Evolutionary conservation across 2,797 vertebrate genomes (phyloP).

Genomic region (Pseudochirops cupreus): DNA sequence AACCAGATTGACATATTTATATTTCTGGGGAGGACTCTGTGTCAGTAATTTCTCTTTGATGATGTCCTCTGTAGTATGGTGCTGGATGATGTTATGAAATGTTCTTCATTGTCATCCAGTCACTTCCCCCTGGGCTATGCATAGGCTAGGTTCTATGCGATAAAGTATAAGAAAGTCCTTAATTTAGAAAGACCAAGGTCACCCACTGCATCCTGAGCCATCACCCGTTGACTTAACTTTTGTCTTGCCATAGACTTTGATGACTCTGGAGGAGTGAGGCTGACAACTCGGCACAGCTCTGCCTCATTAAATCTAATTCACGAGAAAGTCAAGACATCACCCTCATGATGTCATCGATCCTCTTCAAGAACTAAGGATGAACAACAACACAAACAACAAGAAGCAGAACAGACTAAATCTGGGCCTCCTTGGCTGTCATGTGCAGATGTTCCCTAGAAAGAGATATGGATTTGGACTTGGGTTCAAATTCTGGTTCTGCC

Average conservation of each 20-base stretch:
- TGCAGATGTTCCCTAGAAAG: background rate
- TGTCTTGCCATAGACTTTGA: background rate
- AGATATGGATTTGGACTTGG: background rate
- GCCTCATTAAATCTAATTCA: background rate
- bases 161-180: background rate
- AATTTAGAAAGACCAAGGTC: background rate
- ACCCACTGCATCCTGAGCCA: background rate
- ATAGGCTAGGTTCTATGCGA: background rate
- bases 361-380: background rate
- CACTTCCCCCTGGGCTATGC: background rate
- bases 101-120: background rate
- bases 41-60: background rate
- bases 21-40: background rate
- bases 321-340: background rate
- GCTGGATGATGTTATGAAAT: background rate
- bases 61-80: background rate
- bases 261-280: background rate
- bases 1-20: background rate
- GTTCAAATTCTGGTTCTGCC: slow-evolving; percentile 7
- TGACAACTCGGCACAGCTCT: background rate
- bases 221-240: background rate
- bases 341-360: background rate
- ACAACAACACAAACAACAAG: background rate
- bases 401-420: background rate
- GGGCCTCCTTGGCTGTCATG: no score